Evolutionary conservation across 1,140 invertebrate genomes (phyloP), one percentile per base, ranked within the genome.

Genomic region (Bombus cullumanus): DNA sequence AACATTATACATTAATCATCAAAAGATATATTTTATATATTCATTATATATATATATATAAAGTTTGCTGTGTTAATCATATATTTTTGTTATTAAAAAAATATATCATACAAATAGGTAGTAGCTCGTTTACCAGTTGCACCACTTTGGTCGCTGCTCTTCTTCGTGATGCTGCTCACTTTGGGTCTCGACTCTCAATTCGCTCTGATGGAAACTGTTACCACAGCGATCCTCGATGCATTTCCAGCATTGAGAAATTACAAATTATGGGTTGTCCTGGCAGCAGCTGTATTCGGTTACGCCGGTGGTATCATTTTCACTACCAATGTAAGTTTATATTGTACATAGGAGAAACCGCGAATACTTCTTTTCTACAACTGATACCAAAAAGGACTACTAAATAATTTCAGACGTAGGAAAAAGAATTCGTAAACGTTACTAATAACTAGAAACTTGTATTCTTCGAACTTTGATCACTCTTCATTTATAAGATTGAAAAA

Each of bases 161-260:
- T 98, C 95, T 98, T 98, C 93, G 96, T 98, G 69, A 98, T 98
- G 97, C 94, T 98, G 13, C 94, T 98, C 39, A 98, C 97, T 0
- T 95, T 98, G 47, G 97, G 97, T 15, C 95, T 98, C 81, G 97
- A 98, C 87, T 98, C 97, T 41, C 97, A 98, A 96, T 98, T 98
- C 93, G 97, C 97, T 0, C 94, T 98, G 1, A 96, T 98, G 96
- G 97, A 98, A 94, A 98, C 97, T 28, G 97, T 98, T 0, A 97
- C 97, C 25, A 98, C 97, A 5, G 97, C 97, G 85, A 97, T 98
- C 87, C 96, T 97, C 80, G 98, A 98, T 92, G 96, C 97, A 81
- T 97, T 97, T 90, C 97, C 97, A 3, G 96, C 96, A 84, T 95
- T 97, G 64, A 95, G 97, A 82, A 96, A 97, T 88, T 97, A 96